Conservation (phyloP, 2,888 invertebrate genomes). For the Anoplius nigerrimus region DNA sequence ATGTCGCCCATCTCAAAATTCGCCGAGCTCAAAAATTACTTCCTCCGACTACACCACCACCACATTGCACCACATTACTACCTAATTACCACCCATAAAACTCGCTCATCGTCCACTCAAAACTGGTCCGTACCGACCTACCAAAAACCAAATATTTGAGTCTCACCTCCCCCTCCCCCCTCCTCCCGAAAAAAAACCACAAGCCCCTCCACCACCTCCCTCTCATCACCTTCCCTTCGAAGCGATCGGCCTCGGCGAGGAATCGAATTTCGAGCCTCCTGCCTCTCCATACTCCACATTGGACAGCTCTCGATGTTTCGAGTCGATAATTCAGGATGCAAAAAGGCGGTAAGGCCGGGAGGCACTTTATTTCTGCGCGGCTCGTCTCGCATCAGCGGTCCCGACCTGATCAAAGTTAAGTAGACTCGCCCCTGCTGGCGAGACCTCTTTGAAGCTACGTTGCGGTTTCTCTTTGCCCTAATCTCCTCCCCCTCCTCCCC, state of each 20-base stretch:
- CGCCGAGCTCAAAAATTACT: too few relatives aligned
- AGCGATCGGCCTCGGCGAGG: not conserved
- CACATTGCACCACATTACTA: too few relatives aligned
- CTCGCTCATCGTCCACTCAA: too few relatives aligned
- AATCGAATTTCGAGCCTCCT: conserved; percentile 6
- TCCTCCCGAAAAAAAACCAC: too few relatives aligned
- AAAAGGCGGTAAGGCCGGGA: conserved; percentile 52
- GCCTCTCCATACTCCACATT: conserved; percentile 6
- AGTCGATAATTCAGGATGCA: conserved; percentile 52
- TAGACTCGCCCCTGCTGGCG: conserved; percentile 66
- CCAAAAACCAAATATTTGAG: too few relatives aligned
- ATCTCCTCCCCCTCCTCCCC: conserved; percentile 76
- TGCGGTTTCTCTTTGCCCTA: conserved; percentile 70
- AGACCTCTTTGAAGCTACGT: conserved; percentile 66
- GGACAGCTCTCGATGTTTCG: conserved; percentile 25
- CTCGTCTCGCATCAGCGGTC: conserved; percentile 70
- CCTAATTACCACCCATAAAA: too few relatives aligned
- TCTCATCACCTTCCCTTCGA: too few relatives aligned
- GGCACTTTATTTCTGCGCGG: conserved; percentile 56
- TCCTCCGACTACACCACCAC: too few relatives aligned
- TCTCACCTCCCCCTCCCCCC: too few relatives aligned
- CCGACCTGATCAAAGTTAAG: conserved; percentile 74
- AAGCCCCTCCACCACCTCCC: too few relatives aligned
- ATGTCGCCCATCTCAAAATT: too few relatives aligned
- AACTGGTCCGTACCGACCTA: too few relatives aligned